phyloP scores from a whole-genome alignment of 2,113 vertebrate species.

The Chloroceryle aenea region DNA sequence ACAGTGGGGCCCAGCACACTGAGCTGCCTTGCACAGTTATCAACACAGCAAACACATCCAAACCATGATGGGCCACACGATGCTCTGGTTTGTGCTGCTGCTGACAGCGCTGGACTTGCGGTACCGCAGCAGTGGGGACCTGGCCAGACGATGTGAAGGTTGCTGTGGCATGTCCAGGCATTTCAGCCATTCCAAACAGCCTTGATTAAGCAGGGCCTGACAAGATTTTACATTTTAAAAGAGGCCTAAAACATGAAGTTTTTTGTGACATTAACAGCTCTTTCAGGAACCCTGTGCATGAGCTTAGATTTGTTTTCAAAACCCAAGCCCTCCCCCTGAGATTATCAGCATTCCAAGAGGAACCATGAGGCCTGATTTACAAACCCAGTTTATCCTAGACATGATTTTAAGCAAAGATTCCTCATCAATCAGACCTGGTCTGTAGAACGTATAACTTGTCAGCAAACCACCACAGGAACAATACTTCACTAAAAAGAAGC shows the following conservation, averaged over 20 bases:
- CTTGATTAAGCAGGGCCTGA: not conserved
- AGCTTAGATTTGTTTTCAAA: constrained; percentile 30
- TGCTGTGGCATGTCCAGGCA: not conserved
- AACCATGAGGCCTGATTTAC: constrained; percentile 5
- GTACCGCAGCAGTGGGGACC: not conserved
- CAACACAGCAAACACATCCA: not conserved
- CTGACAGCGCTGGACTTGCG: not conserved
- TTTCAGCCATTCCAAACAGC: not conserved
- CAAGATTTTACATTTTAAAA: not conserved
- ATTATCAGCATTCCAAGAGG: constrained; percentile 3
- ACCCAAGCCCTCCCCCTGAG: constrained; percentile 23
- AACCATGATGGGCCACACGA: not conserved
- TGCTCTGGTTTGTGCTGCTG: not conserved
- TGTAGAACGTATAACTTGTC: not conserved
- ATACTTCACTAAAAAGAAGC: not conserved
- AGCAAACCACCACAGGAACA: not conserved
- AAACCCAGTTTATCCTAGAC: not conserved
- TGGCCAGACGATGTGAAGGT: not conserved
- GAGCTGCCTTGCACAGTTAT: not conserved
- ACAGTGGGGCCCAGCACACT: rapidly evolving
- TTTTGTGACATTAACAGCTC: constrained; percentile 11
- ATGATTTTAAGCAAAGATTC: constrained; percentile 4
- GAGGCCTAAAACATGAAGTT: not conserved
- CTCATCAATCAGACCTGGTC: constrained; percentile 14
- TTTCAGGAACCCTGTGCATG: not conserved